phyloP scores from a whole-genome alignment of 2,113 vertebrate genomes.

The Oncorhynchus keta region DNA sequence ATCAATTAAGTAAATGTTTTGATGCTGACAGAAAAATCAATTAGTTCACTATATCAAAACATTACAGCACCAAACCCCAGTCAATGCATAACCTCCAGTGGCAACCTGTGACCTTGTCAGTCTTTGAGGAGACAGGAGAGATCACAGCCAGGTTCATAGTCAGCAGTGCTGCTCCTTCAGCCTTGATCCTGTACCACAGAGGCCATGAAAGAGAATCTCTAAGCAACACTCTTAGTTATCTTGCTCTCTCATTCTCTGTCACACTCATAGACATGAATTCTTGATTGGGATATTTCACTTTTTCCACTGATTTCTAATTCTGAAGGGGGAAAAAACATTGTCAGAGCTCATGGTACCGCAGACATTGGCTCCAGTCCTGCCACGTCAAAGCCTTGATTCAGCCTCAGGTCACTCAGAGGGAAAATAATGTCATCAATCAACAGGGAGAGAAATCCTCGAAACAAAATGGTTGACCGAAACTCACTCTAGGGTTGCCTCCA shows the following conservation, averaged over 20 bases:
- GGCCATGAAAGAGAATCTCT: background rate
- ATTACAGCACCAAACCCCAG: background rate
- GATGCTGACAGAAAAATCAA: background rate
- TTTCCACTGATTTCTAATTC: background rate
- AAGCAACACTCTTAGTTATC: background rate
- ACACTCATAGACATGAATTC: background rate
- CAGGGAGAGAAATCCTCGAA: background rate
- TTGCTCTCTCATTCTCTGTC: background rate
- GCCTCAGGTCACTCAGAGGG: conserved; percentile 3
- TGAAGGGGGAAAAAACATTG: background rate
- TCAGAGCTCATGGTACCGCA: background rate
- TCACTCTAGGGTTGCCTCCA: background rate
- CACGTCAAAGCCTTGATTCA: background rate
- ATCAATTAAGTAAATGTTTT: too few relatives aligned
- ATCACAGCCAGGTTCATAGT: conserved; percentile 1
- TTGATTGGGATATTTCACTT: background rate
- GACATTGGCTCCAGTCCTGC: background rate
- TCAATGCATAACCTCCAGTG: background rate
- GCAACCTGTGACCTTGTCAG: background rate
- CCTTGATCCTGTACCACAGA: background rate
- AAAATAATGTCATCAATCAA: conserved; percentile 11
- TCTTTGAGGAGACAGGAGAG: background rate
- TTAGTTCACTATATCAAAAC: background rate
- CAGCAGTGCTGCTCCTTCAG: background rate
- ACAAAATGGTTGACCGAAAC: conserved; percentile 1